Base-by-base conservation (phyloP, 53 echinoderm and acorn worm species). In the Echinometra lucunter region DNA sequence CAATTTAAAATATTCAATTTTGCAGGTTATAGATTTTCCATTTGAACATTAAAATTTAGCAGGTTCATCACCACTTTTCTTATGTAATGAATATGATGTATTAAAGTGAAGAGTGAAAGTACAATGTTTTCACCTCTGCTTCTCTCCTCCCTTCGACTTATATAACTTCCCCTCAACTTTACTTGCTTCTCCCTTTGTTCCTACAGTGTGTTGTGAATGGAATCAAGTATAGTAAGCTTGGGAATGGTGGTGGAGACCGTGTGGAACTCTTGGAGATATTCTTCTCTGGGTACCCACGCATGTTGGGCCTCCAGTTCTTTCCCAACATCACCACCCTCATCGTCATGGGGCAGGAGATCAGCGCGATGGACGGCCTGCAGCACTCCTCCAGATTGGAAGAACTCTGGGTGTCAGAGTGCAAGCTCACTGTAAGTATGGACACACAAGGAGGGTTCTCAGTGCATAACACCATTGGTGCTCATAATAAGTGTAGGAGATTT, bases 391-490 rank as follows among this genome's bases (percentile, higher is more conserved):
- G 96, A 75, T 95, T 99, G 57, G 95, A 93, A 81, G 99, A 99
- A 93, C 88, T 98, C n/a, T 99, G 99, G 99, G 95, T 99, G 56
- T 97, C 96, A 94, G 99, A 98, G 67, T 96, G 97, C 91, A 98
- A 99, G 63, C 93, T 99, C n/a, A 92, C 95, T 92, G 99, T 99
- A 96, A 94, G 95, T 72, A 37, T 34, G 7, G 53, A 53, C 53
- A 53, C 53, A 53, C 53, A 53, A 53, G 53, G 13, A 11, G 13
- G 13, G 53, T 53, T 53, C 53, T 53, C 1, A 2, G 53, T 53
- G 53, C 53, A 53, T 53, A 53, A 53, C 53, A 53, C 53, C 53
- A 9, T 53, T 53, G 4, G 13, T 53, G 53, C 4, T 53, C 5
- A 4, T 13, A 4, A 9, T 13, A 53, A 53, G 53, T 53, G 1